phyloP scores from a whole-genome alignment of 2,888 invertebrate species.

The Hemithea aestivaria region DNA sequence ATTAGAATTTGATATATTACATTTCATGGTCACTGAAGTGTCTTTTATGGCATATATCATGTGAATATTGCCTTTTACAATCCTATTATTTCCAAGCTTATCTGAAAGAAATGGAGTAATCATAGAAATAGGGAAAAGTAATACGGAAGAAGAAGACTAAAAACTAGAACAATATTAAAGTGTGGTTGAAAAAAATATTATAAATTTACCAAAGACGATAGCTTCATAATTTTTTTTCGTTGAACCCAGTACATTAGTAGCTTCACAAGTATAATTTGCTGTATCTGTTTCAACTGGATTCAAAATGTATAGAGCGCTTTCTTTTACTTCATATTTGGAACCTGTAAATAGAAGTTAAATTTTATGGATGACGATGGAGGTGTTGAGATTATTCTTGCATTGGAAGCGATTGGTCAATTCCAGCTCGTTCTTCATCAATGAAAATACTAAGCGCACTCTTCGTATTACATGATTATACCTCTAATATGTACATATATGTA shows the following conservation, averaged over 20 bases:
- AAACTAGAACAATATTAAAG: too few relatives aligned
- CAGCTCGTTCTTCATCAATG: too few relatives aligned
- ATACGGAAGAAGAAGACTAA: too few relatives aligned
- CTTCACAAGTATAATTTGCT: constrained; percentile 22
- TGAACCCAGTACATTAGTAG: constrained; percentile 22
- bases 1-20: constrained; percentile 5
- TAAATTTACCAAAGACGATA: constrained; percentile 15
- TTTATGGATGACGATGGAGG: too few relatives aligned
- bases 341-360: constrained; percentile 12
- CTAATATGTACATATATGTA: too few relatives aligned
- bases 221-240: constrained; percentile 11
- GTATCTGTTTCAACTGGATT: constrained; percentile 20
- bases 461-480: too few relatives aligned
- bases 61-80: background rate
- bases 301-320: constrained; percentile 20
- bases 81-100: constrained; percentile 1
- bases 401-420: too few relatives aligned
- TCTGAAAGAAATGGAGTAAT: too few relatives aligned
- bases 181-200: background rate
- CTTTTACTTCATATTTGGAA: constrained; percentile 15
- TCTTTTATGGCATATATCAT: constrained; percentile 6
- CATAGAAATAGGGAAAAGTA: too few relatives aligned
- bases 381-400: too few relatives aligned
- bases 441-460: too few relatives aligned
- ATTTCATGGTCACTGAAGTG: constrained; percentile 14